Evolutionary conservation across 2,113 vertebrate species (phyloP).

Genomic region (Corythaeola cristata): DNA sequence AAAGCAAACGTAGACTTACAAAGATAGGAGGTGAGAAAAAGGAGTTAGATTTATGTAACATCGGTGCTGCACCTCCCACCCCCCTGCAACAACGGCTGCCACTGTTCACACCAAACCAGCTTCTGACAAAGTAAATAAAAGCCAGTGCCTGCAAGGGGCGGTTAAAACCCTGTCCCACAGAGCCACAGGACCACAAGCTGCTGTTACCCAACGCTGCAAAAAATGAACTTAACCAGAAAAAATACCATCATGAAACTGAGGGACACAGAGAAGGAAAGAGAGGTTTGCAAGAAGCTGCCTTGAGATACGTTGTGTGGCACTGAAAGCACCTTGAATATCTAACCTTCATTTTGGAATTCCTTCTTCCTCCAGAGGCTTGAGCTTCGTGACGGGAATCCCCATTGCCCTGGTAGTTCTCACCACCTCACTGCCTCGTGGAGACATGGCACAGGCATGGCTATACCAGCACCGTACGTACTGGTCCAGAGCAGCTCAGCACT

Average conservation of each 20-base stretch:
- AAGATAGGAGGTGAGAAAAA: neutral
- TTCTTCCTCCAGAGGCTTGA: neutral
- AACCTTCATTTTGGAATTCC: neutral
- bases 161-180: neutral
- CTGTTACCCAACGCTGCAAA: neutral
- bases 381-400: neutral
- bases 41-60: neutral
- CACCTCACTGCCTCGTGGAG: neutral
- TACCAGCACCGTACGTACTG: neutral
- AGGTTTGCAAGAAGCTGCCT: neutral
- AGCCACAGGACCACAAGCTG: neutral
- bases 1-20: neutral
- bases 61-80: neutral
- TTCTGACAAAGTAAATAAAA: neutral
- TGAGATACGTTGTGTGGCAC: neutral
- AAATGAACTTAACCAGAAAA: neutral
- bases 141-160: neutral
- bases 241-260: neutral
- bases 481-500: neutral
- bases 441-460: neutral
- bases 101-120: neutral
- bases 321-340: accelerated
- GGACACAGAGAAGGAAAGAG: neutral
- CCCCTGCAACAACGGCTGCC: neutral
- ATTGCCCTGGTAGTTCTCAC: too few relatives aligned